phyloP scores from a whole-genome alignment of 2,888 invertebrate genomes.

The Drosophila antonietae region DNA sequence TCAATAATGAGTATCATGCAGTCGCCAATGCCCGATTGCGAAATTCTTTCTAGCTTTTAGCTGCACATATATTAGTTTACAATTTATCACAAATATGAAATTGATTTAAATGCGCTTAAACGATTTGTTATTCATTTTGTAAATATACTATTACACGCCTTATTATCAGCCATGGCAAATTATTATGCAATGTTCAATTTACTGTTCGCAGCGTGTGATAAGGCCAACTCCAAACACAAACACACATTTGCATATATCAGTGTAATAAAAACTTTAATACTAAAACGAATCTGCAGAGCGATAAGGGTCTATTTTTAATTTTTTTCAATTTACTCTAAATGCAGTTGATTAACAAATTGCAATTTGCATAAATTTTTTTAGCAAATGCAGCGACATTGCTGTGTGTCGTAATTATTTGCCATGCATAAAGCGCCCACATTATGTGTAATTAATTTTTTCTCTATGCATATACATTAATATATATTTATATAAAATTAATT shows the following conservation, averaged over 20 bases:
- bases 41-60: background rate
- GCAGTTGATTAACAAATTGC: conserved; percentile 71
- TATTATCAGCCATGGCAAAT: conserved; percentile 20
- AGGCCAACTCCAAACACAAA: background rate
- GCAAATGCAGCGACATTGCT: conserved; percentile 40
- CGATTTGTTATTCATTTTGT: conserved; percentile 18
- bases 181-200: conserved; percentile 22
- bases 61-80: background rate
- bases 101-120: conserved; percentile 3
- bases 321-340: conserved; percentile 63
- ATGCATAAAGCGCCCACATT: conserved; percentile 44
- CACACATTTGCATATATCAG: conserved; percentile 31
- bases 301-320: background rate
- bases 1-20: background rate
- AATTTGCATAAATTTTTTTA: conserved; percentile 54
- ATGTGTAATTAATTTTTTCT: conserved; percentile 40
- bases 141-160: conserved; percentile 14
- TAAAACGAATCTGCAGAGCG: background rate
- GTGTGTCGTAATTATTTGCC: conserved; percentile 39
- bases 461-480: background rate
- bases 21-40: background rate
- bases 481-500: conserved; percentile 55
- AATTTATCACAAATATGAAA: background rate
- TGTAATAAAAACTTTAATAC: conserved; percentile 12
- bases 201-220: conserved; percentile 9